Conservation (phyloP, 1,140 invertebrate genomes). For the Batillaria attramentaria region DNA sequence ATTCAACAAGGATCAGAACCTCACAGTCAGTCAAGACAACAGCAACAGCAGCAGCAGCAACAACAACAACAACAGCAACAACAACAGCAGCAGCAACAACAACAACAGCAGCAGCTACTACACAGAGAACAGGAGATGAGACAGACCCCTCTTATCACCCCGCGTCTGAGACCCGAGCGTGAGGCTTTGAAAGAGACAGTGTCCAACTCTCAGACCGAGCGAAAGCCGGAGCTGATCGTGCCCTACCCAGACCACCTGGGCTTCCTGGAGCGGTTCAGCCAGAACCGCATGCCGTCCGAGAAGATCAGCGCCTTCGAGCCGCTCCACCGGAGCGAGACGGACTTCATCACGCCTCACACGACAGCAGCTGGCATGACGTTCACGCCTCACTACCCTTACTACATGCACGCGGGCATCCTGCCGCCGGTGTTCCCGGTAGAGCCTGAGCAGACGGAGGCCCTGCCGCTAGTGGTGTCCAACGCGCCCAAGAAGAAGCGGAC, state of each 20-base stretch:
- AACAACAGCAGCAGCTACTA: conserved; percentile 18
- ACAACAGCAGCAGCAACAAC: conserved; percentile 29
- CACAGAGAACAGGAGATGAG: background rate
- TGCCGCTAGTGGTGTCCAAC: conserved; percentile 89
- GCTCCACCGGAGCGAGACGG: conserved; percentile 44
- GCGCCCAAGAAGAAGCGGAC: conserved; percentile 94
- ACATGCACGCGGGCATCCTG: conserved; percentile 71
- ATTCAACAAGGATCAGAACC: conserved; percentile 67
- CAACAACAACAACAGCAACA: conserved; percentile 35
- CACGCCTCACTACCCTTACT: conserved; percentile 57
- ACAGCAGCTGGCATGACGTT: conserved; percentile 50
- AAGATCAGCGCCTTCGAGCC: conserved; percentile 65
- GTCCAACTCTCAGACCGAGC: conserved; percentile 33
- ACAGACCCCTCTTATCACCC: background rate
- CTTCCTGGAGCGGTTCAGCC: conserved; percentile 43
- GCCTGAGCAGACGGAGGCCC: conserved; percentile 91
- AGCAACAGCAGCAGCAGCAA: conserved; percentile 29
- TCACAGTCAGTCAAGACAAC: background rate
- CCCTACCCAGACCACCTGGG: conserved; percentile 45
- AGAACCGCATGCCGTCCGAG: conserved; percentile 43
- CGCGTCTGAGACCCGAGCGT: background rate
- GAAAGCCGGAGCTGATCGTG: conserved; percentile 33
- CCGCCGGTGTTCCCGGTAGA: conserved; percentile 77
- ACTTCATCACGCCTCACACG: conserved; percentile 46
- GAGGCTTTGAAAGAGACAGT: conserved; percentile 40